Conservation (phyloP, 2,113 vertebrate species). For the pig (Sus scrofa) region DNA sequence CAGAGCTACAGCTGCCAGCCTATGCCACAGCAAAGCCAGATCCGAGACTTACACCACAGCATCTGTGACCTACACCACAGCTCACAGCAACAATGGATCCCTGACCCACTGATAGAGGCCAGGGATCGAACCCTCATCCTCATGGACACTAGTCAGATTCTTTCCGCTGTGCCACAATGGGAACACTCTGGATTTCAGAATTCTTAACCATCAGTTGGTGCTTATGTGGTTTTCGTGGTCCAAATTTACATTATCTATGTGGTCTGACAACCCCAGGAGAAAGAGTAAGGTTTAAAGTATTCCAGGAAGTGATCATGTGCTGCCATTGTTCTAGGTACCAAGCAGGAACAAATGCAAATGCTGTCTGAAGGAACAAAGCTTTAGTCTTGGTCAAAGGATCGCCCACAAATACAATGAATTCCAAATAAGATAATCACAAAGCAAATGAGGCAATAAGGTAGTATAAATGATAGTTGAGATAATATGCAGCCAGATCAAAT, state of each 20-base stretch:
- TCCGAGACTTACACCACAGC: too few species aligned
- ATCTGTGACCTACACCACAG: too few species aligned
- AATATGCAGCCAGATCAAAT: not conserved
- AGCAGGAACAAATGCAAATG: not conserved
- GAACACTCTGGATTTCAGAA: not conserved
- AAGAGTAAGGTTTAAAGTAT: not conserved
- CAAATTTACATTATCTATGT: not conserved
- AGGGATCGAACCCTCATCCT: too few species aligned
- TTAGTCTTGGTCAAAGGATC: not conserved
- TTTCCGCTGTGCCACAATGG: too few species aligned
- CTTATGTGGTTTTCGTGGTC: not conserved
- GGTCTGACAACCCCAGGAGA: not conserved
- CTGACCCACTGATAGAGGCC: too few species aligned
- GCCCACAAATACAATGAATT: not conserved
- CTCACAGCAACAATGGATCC: too few species aligned
- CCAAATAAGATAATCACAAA: not conserved
- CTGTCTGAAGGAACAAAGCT: not conserved
- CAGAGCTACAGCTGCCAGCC: too few species aligned
- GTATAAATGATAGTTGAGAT: not conserved
- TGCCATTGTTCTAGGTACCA: not conserved
- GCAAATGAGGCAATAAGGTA: not conserved
- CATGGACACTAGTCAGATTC: too few species aligned
- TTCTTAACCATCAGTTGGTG: not conserved
- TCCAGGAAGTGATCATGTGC: not conserved
- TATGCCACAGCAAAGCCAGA: too few species aligned